phyloP scores from a whole-genome alignment of 1,140 invertebrate species.

The Neodiprion fabricii region DNA sequence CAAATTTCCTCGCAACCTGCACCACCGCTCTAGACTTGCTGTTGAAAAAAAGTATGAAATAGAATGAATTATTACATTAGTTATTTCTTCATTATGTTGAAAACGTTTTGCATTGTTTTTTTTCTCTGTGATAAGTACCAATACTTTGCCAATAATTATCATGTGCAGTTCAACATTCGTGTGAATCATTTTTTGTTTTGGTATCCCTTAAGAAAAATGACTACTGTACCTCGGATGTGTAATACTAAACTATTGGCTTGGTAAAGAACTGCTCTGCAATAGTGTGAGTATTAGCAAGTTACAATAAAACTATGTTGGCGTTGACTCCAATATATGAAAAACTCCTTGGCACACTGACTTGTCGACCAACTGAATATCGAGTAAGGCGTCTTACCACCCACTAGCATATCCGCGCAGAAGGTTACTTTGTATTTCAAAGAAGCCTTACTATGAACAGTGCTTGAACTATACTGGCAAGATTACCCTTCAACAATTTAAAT shows the following conservation, averaged over 20 bases:
- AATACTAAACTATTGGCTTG: background rate
- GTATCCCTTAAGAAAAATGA: no score
- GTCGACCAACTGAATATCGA: no score
- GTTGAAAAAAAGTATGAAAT: conserved; percentile 44
- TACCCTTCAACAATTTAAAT: no score
- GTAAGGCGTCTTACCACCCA: no score
- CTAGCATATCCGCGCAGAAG: no score
- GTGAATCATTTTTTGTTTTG: background rate
- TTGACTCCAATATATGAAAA: no score
- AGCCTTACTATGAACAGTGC: no score
- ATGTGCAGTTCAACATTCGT: background rate
- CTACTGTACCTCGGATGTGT: background rate
- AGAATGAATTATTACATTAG: background rate
- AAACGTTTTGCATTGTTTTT: no score
- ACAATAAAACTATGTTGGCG: background rate
- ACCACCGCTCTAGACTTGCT: conserved; percentile 89
- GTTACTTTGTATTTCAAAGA: no score
- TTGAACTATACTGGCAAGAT: no score
- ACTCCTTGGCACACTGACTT: no score
- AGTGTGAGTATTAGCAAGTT: background rate
- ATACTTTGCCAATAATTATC: background rate
- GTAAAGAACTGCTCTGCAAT: background rate
- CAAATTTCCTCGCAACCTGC: conserved; percentile 89
- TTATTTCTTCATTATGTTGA: conserved; percentile 6
- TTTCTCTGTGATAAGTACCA: background rate